A percentile compares a stretch with the other conserved stretches of the same genome.
Evolutionary conservation across 2,113 vertebrate species (phyloP).

Genomic region (Anser brachyrhynchus): DNA sequence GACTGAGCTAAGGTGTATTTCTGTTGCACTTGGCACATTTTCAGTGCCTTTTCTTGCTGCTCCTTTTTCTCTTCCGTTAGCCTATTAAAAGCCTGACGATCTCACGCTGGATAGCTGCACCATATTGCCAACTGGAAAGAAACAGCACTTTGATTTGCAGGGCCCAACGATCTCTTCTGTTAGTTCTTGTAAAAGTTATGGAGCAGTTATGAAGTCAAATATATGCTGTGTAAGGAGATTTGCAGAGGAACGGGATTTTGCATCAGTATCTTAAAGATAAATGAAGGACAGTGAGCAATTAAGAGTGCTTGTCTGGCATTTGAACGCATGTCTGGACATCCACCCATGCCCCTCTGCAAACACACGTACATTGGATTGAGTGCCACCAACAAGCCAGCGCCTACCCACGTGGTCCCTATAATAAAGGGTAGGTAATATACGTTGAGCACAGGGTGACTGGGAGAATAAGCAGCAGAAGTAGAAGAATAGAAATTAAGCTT

Average conservation of each 20-base stretch:
- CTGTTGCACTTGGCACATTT: neutral
- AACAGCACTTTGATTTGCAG: slow-evolving; percentile 39
- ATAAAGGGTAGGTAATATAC: neutral
- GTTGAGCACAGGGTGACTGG: neutral
- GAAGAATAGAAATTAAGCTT: neutral
- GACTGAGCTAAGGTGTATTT: neutral
- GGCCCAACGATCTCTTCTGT: neutral
- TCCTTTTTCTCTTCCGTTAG: neutral
- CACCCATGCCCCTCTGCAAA: neutral
- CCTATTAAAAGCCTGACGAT: neutral
- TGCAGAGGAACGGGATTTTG: neutral
- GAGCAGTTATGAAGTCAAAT: neutral
- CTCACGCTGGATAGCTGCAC: neutral
- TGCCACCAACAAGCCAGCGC: neutral
- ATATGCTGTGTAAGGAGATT: neutral
- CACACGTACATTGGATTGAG: neutral
- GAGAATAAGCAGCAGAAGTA: neutral
- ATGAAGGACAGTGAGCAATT: neutral
- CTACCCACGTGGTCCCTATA: neutral
- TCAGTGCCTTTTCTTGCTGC: neutral
- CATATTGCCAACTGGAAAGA: slow-evolving; percentile 42
- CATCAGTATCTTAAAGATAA: neutral
- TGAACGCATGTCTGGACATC: neutral
- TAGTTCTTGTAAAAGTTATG: slow-evolving; percentile 32
- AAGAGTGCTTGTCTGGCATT: neutral